These are phyloP conservation scores for Carollia perspicillata DNA, from an alignment of 2,113 vertebrate species.

Conservation along the genomic window DNA sequence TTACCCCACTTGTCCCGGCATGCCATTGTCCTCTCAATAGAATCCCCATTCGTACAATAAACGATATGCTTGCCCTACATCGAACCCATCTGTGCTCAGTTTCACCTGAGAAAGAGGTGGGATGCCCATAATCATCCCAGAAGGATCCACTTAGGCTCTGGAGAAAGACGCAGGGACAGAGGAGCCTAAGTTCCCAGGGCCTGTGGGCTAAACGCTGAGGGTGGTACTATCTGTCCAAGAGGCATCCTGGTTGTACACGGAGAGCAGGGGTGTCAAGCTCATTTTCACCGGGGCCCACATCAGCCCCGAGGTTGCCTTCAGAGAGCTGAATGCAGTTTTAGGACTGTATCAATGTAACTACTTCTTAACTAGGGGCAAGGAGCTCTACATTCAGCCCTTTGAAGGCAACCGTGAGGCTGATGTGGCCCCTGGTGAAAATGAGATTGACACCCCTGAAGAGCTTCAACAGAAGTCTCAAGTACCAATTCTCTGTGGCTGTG, in stretches of 20 bases:
- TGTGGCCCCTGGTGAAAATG: no score
- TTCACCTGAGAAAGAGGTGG: neutral
- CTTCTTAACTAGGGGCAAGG: no score
- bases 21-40: neutral
- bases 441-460: neutral
- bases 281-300: no score
- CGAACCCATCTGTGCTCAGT: neutral
- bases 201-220: neutral
- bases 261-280: no score
- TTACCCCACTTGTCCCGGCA: neutral
- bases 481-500: neutral
- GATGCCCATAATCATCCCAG: neutral
- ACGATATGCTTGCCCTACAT: fast-evolving
- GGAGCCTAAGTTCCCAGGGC: neutral
- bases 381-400: no score
- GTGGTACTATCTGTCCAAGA: neutral
- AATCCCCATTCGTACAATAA: neutral
- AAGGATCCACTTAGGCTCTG: neutral
- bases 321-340: no score
- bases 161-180: neutral
- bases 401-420: no score
- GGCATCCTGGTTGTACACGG: neutral
- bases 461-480: neutral
- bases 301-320: no score
- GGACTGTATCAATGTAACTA: no score